Evolutionary conservation across 2,797 vertebrate species (phyloP).

Genomic region (Poecile montanus): DNA sequence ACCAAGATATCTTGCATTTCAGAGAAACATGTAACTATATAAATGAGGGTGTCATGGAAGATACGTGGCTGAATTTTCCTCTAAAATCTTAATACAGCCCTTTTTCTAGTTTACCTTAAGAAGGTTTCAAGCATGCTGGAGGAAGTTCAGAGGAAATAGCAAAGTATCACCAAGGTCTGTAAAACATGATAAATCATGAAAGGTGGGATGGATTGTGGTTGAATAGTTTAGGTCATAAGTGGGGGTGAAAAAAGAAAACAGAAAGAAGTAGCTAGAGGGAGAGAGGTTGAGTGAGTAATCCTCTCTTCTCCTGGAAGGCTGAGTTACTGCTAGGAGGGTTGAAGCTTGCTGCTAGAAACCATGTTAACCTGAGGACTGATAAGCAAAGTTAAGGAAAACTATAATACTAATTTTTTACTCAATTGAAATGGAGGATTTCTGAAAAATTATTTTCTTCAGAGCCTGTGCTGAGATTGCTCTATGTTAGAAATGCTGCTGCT

Average conservation of each 20-base stretch:
- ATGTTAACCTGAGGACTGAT: neutral
- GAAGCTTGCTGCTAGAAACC: neutral
- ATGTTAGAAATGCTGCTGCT: neutral
- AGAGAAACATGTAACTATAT: neutral
- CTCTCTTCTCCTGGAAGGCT: neutral
- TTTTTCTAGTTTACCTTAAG: neutral
- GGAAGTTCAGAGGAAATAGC: neutral
- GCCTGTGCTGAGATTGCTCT: neutral
- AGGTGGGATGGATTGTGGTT: neutral
- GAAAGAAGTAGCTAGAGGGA: neutral
- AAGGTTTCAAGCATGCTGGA: neutral
- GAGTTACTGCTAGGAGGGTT: neutral
- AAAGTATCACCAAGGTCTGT: neutral
- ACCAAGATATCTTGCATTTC: neutral
- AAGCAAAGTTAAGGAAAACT: neutral
- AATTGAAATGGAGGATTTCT: neutral
- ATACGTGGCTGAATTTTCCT: neutral
- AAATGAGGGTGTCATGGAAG: neutral
- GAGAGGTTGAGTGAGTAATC: neutral
- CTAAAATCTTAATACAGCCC: neutral
- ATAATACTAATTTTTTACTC: neutral
- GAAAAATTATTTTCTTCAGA: neutral
- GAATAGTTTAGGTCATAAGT: neutral
- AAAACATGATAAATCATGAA: neutral
- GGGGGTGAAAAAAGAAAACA: fast-evolving